phyloP scores from a whole-genome alignment of 92 coral and sea anemone species.

The Hydrozoanthus gracilis region DNA sequence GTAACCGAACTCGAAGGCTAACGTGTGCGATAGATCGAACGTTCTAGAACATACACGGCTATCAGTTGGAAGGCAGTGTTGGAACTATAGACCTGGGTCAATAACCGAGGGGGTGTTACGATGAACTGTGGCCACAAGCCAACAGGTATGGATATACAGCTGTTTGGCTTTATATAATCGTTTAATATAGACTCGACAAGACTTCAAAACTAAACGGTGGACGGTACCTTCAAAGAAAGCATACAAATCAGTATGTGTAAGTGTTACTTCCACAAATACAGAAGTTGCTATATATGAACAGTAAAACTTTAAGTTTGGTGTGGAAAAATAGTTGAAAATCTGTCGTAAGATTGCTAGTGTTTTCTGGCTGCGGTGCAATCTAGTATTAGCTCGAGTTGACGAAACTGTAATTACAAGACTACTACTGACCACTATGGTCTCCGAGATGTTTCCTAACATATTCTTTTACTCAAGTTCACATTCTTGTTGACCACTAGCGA shows the following conservation, averaged over 20 bases:
- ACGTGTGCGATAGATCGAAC: background rate
- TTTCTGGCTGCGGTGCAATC: background rate
- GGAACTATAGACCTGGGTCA: background rate
- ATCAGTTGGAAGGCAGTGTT: background rate
- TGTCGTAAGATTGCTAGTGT: no score
- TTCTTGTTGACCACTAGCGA: no score
- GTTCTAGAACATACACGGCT: constrained; percentile 12
- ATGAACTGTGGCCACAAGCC: constrained; percentile 18
- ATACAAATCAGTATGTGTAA: background rate
- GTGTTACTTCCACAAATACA: background rate
- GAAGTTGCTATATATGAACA: no score
- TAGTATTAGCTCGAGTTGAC: background rate
- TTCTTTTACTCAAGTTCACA: no score
- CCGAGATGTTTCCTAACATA: no score
- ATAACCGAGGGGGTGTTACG: background rate
- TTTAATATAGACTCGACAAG: background rate
- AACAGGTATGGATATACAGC: constrained; percentile 21
- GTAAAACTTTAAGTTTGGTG: no score
- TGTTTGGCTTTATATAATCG: background rate
- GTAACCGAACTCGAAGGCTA: constrained; percentile 1
- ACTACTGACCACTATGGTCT: background rate
- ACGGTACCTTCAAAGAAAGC: background rate
- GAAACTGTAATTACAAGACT: background rate
- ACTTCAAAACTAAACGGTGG: background rate
- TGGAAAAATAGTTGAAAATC: no score